phyloP scores from a whole-genome alignment of 2,113 vertebrate species.

The Tychaedon coryphoeus region DNA sequence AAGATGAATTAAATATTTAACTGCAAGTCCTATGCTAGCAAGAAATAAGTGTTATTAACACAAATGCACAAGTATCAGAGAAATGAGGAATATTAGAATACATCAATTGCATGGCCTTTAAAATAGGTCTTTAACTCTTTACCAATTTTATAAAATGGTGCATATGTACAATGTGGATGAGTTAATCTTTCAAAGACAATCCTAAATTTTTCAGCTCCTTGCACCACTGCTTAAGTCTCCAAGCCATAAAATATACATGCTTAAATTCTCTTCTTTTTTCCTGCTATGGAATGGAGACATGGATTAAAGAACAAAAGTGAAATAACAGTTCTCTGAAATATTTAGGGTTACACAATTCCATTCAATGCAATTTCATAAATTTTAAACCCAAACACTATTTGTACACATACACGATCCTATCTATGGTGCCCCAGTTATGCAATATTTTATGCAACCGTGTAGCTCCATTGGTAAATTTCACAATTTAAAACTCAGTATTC shows the following conservation, averaged over 20 bases:
- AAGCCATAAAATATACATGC: neutral
- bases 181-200: neutral
- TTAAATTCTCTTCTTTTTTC: neutral
- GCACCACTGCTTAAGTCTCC: neutral
- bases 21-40: neutral
- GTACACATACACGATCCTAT: neutral
- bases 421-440: neutral
- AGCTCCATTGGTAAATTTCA: neutral
- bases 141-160: neutral
- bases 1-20: neutral
- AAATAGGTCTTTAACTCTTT: neutral
- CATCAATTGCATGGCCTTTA: neutral
- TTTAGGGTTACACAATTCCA: neutral
- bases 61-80: neutral
- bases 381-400: conserved; percentile 10
- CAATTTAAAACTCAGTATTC: conserved; percentile 2
- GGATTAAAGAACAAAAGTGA: neutral
- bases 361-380: neutral
- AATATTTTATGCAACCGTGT: conserved; percentile 26
- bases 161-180: neutral
- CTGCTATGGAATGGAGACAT: neutral
- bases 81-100: neutral
- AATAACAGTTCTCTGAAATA: neutral
- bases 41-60: neutral
- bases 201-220: neutral